Percentiles rank a stretch among this genome's conserved stretches.
Evolutionary conservation across 2,113 vertebrate genomes (phyloP).

Genomic region (Cynocephalus volans): DNA sequence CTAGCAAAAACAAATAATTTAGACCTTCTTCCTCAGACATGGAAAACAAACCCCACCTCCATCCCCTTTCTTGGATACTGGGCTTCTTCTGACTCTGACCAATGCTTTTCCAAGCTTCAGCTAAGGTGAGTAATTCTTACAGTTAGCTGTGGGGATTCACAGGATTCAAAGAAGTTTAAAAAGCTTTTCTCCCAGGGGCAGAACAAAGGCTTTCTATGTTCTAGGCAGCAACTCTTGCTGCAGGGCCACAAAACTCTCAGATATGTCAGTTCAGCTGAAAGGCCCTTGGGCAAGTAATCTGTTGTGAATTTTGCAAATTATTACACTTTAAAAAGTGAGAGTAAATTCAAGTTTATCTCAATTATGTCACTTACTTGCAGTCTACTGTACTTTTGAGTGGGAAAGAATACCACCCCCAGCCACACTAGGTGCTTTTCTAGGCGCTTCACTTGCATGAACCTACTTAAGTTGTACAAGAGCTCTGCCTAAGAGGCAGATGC

Average conservation of each 20-base stretch:
- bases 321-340: background rate
- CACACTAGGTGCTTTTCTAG: too few species aligned
- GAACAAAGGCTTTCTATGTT: slow-evolving; percentile 46
- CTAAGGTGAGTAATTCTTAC: too few species aligned
- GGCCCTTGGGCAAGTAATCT: background rate
- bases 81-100: background rate
- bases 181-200: background rate
- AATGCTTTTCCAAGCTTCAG: rapidly evolving
- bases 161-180: background rate
- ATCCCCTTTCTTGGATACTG: background rate
- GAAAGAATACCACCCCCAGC: background rate
- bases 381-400: rapidly evolving
- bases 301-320: background rate
- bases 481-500: background rate
- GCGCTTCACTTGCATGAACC: rapidly evolving
- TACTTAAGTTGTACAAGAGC: rapidly evolving
- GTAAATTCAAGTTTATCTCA: background rate
- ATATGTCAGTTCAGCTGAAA: background rate
- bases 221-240: background rate
- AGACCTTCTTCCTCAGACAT: background rate
- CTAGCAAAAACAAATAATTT: background rate
- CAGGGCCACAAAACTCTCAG: background rate
- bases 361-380: background rate
- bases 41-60: too few species aligned
- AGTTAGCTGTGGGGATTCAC: background rate